Evolutionary conservation across 2,797 vertebrate species (phyloP), one percentile per base, ranked within the genome.

Genomic region (Pteronotus mesoamericanus): DNA sequence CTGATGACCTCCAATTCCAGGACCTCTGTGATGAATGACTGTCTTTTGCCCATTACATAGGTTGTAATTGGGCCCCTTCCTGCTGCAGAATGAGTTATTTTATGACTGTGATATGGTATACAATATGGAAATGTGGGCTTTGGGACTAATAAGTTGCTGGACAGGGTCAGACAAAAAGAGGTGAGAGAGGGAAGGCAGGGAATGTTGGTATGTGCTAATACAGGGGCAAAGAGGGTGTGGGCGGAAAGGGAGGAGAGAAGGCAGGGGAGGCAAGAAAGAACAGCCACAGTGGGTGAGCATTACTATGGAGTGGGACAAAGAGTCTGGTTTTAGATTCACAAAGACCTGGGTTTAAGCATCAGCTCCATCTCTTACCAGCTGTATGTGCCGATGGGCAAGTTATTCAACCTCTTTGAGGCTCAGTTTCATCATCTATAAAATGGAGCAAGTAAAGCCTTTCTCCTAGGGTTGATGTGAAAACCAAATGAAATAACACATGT

Each of bases 41-140:
- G 15, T 78, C 79, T 96, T 91, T 84, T 71, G 71, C 72, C 96
- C 93, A 86, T 95, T 94, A 77, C 71, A 57, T 51, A 57, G 44
- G 39, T 79, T 86, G 90, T 94, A 89, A 94, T 86, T 53, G 69
- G 88, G 91, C 78, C 34, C 39, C 44, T 88, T 95, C 59, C 66
- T 95, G 57, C 79, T 37, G 34, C 16, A 78, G 82, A 94, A 75
- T 5, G 42, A 93, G 78, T 46, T 89, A 37, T 95, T 94, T 94
- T 95, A 96, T 96, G 83, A 75, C 88, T 59, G 21, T 92, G 57
- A 96, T 94, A 78, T 46, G 24, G 68, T 82, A 21, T 51, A 32
- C 69, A 69, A 86, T 96, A 66, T 92, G 80, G 79, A 94, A 94
- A 88, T 94, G 55, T 59, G 86, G 77, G 64, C 51, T 19, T 89